A percentile compares a stretch with the other conserved stretches of the same genome.
Evolutionary conservation across 2,113 vertebrate species (phyloP).

Genomic region (Rhinichthys klamathensis): DNA sequence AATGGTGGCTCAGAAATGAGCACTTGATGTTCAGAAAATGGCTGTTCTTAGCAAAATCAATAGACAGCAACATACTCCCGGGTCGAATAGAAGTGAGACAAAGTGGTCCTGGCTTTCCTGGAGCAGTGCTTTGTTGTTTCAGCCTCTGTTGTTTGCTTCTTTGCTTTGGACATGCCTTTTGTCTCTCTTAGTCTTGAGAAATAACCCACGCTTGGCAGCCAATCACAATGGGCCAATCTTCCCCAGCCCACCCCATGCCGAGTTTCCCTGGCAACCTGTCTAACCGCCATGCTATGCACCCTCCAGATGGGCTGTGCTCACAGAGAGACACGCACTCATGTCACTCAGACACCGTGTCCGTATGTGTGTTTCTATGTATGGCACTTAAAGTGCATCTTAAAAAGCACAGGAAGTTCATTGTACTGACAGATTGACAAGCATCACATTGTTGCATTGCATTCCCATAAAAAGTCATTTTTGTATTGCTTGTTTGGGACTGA

Average conservation of each 20-base stretch:
- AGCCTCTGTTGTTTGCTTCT: slow-evolving; percentile 43
- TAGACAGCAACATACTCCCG: background rate
- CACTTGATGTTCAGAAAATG: slow-evolving; percentile 53
- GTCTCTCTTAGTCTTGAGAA: slow-evolving; percentile 62
- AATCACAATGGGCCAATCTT: slow-evolving; percentile 56
- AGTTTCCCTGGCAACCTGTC: slow-evolving; percentile 70
- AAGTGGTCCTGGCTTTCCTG: slow-evolving; percentile 25
- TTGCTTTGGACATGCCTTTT: slow-evolving; percentile 59
- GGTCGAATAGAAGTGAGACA: slow-evolving; percentile 42
- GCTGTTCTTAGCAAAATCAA: slow-evolving; percentile 46
- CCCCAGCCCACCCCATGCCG: slow-evolving; percentile 59
- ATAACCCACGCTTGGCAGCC: slow-evolving; percentile 57
- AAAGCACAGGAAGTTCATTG: slow-evolving; percentile 31
- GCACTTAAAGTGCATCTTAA: slow-evolving; percentile 8
- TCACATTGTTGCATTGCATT: background rate
- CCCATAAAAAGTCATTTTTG: background rate
- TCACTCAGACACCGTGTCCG: slow-evolving; percentile 42
- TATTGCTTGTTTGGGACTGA: background rate
- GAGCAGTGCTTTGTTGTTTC: slow-evolving; percentile 50
- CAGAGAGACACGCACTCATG: slow-evolving; percentile 54
- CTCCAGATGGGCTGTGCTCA: slow-evolving; percentile 63
- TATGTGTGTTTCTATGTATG: slow-evolving; percentile 22
- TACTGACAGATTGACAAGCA: background rate
- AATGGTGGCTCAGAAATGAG: slow-evolving; percentile 37
- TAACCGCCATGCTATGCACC: slow-evolving; percentile 63